Evolutionary conservation across 2,113 vertebrate species (phyloP), one percentile per base, ranked within the genome.

Genomic region (Lepidiolamprologus cunningtoni): DNA sequence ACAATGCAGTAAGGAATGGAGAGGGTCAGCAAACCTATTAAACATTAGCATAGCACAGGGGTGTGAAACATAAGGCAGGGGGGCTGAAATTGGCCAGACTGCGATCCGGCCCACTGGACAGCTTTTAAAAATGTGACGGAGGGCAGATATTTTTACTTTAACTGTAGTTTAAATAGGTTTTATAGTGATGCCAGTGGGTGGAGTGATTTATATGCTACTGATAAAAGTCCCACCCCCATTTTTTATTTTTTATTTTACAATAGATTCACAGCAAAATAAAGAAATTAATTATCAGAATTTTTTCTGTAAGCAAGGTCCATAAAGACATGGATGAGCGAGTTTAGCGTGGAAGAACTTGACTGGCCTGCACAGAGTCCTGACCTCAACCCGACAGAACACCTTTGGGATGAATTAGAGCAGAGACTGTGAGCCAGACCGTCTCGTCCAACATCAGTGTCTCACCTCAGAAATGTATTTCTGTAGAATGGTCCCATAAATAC

Each of bases 41-140:
- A 83, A 71, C 31, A 71, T 83, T 0, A 53, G 5, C 0, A 35
- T 40, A n/a, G 61, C 33, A 66, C 61, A 66, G 11, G 19, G 33
- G 33, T 66, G 61, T 37, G 61, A 66, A 37, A 66, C 33, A 66
- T 21, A 66, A 3, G 33, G 61, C 61, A 8, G 33, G 61, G 33
- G 4, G 19, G 7, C 61, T 66, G 11, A 66, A 66, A 66, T 13
- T 66, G 4, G 3, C 4, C 61, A 66, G 61, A 37, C 4, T 66
- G 17, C 3, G 2, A 4, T 4, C 19, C 0, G 7, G 33, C 4
- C 61, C 33, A 66, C 33, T 66, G 33, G 2, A 66, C 19, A 37
- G 19, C 61, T 37, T 66, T 66, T 37, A 66, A 66, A 66, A 37
- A 37, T 37, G 61, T 66, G 61, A 66, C 4, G 19, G 33, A 66